These are phyloP conservation scores for Neogobius melanostomus DNA, from an alignment of 2,113 vertebrate species.

Conservation along the genomic window DNA sequence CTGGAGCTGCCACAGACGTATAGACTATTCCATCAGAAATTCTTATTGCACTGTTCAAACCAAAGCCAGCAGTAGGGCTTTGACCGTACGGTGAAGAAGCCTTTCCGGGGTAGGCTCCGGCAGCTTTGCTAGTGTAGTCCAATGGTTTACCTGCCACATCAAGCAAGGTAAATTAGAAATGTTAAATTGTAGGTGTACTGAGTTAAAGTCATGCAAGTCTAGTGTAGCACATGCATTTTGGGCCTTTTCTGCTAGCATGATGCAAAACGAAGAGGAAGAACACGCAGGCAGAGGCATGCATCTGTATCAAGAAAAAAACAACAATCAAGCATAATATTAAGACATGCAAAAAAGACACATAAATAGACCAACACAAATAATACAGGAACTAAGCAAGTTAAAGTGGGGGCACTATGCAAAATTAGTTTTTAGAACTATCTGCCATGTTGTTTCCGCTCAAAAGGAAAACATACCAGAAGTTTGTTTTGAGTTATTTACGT, in stretches of 20 bases:
- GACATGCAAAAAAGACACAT: slow-evolving; percentile 45
- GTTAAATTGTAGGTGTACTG: slow-evolving; percentile 38
- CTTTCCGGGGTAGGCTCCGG: slow-evolving; percentile 81
- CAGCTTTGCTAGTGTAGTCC: slow-evolving; percentile 95
- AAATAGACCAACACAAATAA: slow-evolving; percentile 7
- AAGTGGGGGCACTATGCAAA: no score
- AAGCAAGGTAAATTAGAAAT: slow-evolving; percentile 73
- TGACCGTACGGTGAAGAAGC: slow-evolving; percentile 85
- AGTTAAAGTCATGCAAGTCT: slow-evolving; percentile 76
- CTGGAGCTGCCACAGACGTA: slow-evolving; percentile 88
- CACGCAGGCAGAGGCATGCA: slow-evolving; percentile 96
- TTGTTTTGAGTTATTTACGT: no score
- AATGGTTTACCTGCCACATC: slow-evolving; percentile 96
- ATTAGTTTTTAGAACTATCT: no score
- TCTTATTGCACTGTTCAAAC: slow-evolving; percentile 85
- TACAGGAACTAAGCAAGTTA: not conserved
- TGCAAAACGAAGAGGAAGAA: slow-evolving; percentile 85
- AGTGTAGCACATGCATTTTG: slow-evolving; percentile 82
- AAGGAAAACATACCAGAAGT: no score
- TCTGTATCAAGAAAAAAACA: slow-evolving; percentile 80
- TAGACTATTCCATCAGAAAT: slow-evolving; percentile 93
- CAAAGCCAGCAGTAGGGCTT: slow-evolving; percentile 79
- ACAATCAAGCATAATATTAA: slow-evolving; percentile 1
- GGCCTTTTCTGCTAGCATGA: slow-evolving; percentile 82
- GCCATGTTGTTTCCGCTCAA: no score